Conservation (phyloP, 2,888 invertebrate species). For the Euzophera pinguis region DNA sequence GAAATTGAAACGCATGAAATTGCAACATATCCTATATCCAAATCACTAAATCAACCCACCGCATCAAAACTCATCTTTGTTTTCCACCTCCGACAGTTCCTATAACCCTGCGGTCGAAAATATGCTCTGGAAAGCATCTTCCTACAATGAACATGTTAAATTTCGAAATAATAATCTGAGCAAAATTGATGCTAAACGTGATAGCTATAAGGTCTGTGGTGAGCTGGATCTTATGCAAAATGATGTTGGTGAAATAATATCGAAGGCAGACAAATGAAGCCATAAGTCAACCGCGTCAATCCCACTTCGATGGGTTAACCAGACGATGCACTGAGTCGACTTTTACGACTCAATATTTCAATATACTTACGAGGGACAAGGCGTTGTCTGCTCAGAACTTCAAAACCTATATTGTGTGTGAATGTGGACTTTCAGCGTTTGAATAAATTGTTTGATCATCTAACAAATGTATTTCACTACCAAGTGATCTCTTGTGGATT, state of each 20-base stretch:
- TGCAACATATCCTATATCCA: constrained; percentile 32
- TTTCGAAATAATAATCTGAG: neutral
- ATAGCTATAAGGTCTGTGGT: constrained; percentile 12
- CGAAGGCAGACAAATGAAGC: constrained; percentile 75
- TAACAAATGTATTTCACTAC: neutral
- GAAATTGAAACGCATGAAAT: constrained; percentile 10
- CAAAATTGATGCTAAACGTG: constrained; percentile 27
- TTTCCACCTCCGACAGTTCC: constrained; percentile 63
- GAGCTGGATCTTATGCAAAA: constrained; percentile 14
- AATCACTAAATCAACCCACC: constrained; percentile 60
- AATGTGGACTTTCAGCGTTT: neutral
- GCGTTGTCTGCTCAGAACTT: constrained; percentile 36
- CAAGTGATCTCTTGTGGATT: neutral
- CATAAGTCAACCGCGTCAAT: constrained; percentile 67
- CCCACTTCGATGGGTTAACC: constrained; percentile 61
- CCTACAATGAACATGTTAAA: constrained; percentile 24
- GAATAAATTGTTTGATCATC: neutral
- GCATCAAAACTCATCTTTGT: constrained; percentile 68
- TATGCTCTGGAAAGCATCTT: constrained; percentile 49
- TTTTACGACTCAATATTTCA: constrained; percentile 76
- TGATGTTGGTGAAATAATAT: constrained; percentile 55
- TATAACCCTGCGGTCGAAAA: constrained; percentile 68
- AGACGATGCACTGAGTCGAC: constrained; percentile 57
- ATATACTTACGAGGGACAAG: constrained; percentile 71
- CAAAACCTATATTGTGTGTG: constrained; percentile 5